Percentiles rank a stretch among this genome's conserved stretches.
Evolutionary conservation across 2,888 invertebrate genomes (phyloP).

Genomic region (Drosophila borborema): DNA sequence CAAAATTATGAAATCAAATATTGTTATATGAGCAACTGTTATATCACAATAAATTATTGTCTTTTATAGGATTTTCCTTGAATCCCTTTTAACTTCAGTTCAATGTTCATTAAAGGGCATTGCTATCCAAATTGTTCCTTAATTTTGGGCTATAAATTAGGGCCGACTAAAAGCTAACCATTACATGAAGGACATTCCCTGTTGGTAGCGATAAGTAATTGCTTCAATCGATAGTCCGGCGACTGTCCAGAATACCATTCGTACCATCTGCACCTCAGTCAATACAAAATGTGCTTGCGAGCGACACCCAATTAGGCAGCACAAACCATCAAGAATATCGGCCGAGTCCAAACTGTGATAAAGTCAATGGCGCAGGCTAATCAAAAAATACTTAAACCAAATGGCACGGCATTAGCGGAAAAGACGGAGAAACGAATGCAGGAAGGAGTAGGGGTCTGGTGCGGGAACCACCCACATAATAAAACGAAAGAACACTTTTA

Average conservation of each 20-base stretch:
- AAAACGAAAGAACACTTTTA: constrained; percentile 32
- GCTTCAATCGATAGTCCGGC: constrained; percentile 5
- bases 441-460: not conserved
- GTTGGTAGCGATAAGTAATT: constrained; percentile 12
- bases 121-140: not conserved
- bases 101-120: not conserved
- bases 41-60: not conserved
- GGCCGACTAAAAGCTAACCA: not conserved
- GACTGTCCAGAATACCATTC: not conserved
- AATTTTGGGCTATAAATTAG: not conserved
- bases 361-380: constrained; percentile 51
- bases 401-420: constrained; percentile 51
- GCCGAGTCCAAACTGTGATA: constrained; percentile 22
- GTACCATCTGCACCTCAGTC: constrained; percentile 10
- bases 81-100: not conserved
- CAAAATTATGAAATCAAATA: no score
- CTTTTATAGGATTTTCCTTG: not conserved
- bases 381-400: constrained; percentile 70
- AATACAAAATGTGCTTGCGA: constrained; percentile 18
- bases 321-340: constrained; percentile 31
- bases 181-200: constrained; percentile 3
- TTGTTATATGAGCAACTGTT: not conserved
- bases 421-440: not conserved
- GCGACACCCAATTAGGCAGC: constrained; percentile 48
- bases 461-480: constrained; percentile 21